Evolutionary conservation across 92 coral and sea anemone species (phyloP).

Genomic region (Parazoanthus darwini): DNA sequence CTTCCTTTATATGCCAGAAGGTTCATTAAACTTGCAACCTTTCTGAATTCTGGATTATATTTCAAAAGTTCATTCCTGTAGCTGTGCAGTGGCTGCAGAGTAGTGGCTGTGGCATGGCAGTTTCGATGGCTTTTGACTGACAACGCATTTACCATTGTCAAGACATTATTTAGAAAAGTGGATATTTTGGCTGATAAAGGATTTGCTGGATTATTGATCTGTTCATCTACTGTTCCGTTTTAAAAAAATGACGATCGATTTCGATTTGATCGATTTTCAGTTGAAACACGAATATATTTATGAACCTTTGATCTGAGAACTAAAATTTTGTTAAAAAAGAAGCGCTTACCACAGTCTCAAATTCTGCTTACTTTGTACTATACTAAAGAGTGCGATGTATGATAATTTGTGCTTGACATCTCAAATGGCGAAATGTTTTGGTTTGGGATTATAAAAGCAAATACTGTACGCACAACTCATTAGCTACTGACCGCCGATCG

Average conservation of each 20-base stretch:
- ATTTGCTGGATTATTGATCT: constrained; percentile 14
- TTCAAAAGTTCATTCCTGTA: constrained; percentile 4
- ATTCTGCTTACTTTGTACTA: constrained; percentile 17
- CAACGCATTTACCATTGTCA: constrained; percentile 3
- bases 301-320: constrained; percentile 5
- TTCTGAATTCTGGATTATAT: not conserved
- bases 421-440: constrained; percentile 39
- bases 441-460: constrained; percentile 40
- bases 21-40: not conserved
- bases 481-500: not conserved
- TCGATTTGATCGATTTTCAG: not conserved
- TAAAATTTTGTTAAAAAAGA: not conserved
- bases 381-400: constrained; percentile 9
- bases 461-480: constrained; percentile 20
- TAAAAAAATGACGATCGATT: constrained; percentile 22
- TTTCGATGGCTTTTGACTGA: constrained; percentile 22
- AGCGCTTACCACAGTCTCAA: constrained; percentile 1
- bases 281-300: not conserved
- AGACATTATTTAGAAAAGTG: not conserved
- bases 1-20: constrained; percentile 20
- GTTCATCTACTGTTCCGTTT: constrained; percentile 17
- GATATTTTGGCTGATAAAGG: not conserved
- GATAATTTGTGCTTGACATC: constrained; percentile 23
- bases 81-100: too few relatives aligned
- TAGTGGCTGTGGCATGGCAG: not conserved